A percentile compares a stretch with the other conserved stretches of the same genome.
Evolutionary conservation across 1,140 invertebrate genomes (phyloP).

Genomic region (Hesperophylax magnus): DNA sequence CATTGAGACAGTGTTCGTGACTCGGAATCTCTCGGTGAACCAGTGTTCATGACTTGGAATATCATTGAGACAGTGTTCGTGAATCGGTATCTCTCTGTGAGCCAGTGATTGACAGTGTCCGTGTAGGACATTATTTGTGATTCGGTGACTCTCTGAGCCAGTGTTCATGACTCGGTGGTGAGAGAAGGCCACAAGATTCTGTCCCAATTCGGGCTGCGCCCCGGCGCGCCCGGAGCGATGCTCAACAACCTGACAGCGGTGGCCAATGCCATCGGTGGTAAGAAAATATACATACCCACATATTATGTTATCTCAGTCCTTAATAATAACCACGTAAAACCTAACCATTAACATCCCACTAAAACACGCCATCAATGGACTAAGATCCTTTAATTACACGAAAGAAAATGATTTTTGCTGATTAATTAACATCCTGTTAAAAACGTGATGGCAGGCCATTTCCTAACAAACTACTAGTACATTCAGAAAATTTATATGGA

Average conservation of each 20-base stretch:
- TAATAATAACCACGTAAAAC: too few species aligned
- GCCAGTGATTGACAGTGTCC: background rate
- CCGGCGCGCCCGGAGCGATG: conserved; percentile 55
- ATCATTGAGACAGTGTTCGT: background rate
- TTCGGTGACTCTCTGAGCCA: background rate
- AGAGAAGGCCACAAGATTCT: conserved; percentile 41
- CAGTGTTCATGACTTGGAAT: background rate
- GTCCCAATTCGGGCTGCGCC: conserved; percentile 56
- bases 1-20: background rate
- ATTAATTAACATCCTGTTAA: too few species aligned
- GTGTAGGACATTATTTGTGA: too few species aligned
- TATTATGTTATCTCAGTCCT: too few species aligned
- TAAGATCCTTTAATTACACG: too few species aligned
- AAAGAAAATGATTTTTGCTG: too few species aligned
- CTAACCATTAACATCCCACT: too few species aligned
- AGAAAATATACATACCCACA: background rate
- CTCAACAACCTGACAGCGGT: conserved; percentile 56
- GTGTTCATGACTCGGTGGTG: background rate
- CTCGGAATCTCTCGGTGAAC: background rate
- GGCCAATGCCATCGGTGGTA: conserved; percentile 56
- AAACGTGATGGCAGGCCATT: too few species aligned
- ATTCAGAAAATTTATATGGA: too few species aligned
- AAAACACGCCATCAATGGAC: too few species aligned
- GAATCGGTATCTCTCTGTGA: background rate
- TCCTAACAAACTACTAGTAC: too few species aligned